phyloP scores from a whole-genome alignment of 2,888 invertebrate genomes.

The Cheilosia scutellata region DNA sequence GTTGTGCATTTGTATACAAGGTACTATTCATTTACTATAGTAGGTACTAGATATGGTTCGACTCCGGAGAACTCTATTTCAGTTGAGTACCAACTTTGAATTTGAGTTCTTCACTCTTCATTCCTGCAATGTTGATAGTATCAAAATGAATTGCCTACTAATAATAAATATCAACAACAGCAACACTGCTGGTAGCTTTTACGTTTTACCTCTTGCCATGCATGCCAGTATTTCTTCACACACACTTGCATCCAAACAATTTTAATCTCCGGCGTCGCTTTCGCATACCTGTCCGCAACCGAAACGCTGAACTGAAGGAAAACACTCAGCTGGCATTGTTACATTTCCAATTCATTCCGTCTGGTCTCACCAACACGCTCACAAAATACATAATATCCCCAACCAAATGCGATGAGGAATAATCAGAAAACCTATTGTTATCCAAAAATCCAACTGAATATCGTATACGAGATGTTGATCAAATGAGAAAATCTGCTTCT shows the following conservation, averaged over 20 bases:
- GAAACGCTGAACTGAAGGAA: background rate
- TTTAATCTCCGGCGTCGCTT: no score
- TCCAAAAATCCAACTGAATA: constrained; percentile 32
- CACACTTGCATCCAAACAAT: background rate
- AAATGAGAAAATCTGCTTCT: background rate
- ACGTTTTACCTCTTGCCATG: no score
- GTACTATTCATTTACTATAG: no score
- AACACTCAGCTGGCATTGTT: background rate
- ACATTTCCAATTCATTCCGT: constrained; percentile 7
- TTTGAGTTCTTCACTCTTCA: no score
- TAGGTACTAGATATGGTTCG: no score
- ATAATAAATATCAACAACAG: no score
- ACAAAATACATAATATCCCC: background rate
- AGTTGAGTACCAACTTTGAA: no score
- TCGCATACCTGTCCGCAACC: background rate
- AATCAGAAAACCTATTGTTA: constrained; percentile 43
- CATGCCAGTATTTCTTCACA: background rate
- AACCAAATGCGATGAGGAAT: background rate
- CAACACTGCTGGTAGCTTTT: no score
- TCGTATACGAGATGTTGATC: constrained; percentile 27
- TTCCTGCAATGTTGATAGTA: no score
- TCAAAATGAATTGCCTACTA: no score
- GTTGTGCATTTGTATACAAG: no score
- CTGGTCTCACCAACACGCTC: constrained; percentile 3
- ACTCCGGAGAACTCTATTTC: no score